These are phyloP conservation scores for Phataginus tetradactyla DNA, from an alignment of 2,797 vertebrate species.

Conservation along the genomic window DNA sequence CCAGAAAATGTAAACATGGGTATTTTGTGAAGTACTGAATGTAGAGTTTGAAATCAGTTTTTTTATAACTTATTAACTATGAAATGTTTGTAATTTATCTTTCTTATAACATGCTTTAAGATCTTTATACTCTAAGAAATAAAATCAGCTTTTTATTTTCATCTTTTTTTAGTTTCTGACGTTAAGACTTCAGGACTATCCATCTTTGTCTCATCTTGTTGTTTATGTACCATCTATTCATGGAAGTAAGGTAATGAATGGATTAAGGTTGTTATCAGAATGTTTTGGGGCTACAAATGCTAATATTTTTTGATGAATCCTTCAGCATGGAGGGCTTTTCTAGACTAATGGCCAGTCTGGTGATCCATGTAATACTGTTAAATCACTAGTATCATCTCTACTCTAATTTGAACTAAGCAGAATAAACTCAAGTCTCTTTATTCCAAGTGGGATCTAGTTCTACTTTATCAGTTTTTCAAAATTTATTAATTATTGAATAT, in stretches of 20 bases:
- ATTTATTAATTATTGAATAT: background rate
- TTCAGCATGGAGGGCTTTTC: background rate
- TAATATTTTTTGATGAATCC: conserved; percentile 17
- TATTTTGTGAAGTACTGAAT: background rate
- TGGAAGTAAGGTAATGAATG: conserved; percentile 91
- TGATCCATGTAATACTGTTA: background rate
- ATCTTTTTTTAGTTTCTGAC: conserved; percentile 86
- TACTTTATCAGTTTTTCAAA: conserved; percentile 1
- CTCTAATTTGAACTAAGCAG: conserved; percentile 55
- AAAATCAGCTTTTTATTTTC: conserved; percentile 19
- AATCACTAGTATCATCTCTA: background rate
- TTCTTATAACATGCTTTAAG: conserved; percentile 21
- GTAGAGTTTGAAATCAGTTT: conserved; percentile 2
- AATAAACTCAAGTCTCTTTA: conserved; percentile 18
- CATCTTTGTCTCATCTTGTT: conserved; percentile 91
- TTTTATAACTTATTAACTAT: conserved; percentile 17
- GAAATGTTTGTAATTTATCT: conserved; percentile 24
- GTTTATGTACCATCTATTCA: conserved; percentile 91
- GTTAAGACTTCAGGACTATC: conserved; percentile 91
- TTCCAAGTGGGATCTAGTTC: background rate
- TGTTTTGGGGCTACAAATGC: background rate
- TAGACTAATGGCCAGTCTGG: background rate
- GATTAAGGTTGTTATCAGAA: background rate
- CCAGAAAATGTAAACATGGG: conserved; percentile 11
- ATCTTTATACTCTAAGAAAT: conserved; percentile 1